A percentile compares a stretch with the other conserved stretches of the same genome.
Evolutionary conservation across 2,888 invertebrate genomes (phyloP).

Genomic region (Cephus spinipes): DNA sequence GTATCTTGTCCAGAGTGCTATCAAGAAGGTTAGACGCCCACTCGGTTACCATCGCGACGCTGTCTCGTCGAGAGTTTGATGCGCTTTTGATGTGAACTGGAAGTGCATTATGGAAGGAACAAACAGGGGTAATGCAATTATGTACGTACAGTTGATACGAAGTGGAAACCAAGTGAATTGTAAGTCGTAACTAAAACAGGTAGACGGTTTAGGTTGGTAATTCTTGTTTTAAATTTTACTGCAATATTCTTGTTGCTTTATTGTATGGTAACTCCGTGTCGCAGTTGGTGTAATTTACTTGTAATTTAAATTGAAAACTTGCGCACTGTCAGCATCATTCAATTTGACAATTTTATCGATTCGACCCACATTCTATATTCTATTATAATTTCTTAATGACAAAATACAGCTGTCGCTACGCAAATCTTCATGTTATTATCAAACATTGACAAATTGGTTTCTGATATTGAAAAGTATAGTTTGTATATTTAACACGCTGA

Average conservation of each 20-base stretch:
- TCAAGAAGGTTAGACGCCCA: background rate
- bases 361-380: background rate
- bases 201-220: background rate
- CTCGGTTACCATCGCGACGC: background rate
- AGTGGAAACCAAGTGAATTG: conserved; percentile 29
- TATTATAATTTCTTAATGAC: too few relatives aligned
- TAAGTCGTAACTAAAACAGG: conserved; percentile 25
- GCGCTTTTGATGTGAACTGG: conserved; percentile 11
- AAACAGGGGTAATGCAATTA: conserved; percentile 35
- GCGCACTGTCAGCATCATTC: background rate
- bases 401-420: background rate
- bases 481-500: background rate
- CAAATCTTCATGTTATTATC: background rate
- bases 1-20: background rate
- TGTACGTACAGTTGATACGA: conserved; percentile 26
- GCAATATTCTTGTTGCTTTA: background rate
- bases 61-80: background rate
- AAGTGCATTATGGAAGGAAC: conserved; percentile 25
- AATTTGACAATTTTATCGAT: background rate
- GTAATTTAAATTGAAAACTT: background rate
- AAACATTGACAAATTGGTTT: too few relatives aligned
- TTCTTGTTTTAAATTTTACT: background rate
- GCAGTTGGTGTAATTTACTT: background rate
- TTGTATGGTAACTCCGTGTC: background rate
- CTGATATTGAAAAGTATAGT: background rate